Evolutionary conservation across 2,797 vertebrate genomes (phyloP).

Genomic region (Tenualosa ilisha): DNA sequence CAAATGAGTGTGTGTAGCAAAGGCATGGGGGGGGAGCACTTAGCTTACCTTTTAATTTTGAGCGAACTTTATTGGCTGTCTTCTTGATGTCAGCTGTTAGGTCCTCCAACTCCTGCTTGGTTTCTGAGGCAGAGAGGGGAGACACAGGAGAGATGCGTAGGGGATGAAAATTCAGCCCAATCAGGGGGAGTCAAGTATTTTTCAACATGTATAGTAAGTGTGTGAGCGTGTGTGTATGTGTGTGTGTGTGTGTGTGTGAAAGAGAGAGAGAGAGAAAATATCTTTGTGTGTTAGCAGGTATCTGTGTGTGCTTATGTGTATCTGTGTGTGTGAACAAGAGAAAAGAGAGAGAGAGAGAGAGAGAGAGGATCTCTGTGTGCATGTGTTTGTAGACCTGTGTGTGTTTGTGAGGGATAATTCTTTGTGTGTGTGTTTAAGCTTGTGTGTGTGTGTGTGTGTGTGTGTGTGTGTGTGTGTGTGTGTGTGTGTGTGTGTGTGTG

Average conservation of each 20-base stretch:
- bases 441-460: background rate
- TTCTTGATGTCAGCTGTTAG: conserved; percentile 97
- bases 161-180: background rate
- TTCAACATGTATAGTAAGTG: background rate
- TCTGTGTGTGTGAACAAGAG: background rate
- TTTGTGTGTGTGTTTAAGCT: background rate
- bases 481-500: background rate
- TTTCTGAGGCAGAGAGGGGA: conserved; percentile 71
- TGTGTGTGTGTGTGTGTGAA: background rate
- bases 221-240: background rate
- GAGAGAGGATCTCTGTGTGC: background rate
- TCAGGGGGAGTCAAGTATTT: background rate
- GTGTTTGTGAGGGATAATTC: too few species aligned
- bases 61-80: conserved; percentile 96
- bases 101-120: conserved; percentile 94
- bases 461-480: background rate
- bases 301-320: background rate
- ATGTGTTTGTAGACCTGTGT: background rate
- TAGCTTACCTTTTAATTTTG: conserved; percentile 92
- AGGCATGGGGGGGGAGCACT: background rate
- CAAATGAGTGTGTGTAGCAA: background rate
- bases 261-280: too few species aligned
- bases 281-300: background rate
- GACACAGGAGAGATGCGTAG: background rate
- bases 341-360: too few species aligned